phyloP scores from a whole-genome alignment of 30 jellyfish, hydroid and myxozoan species.

The Sanderia malayensis region DNA sequence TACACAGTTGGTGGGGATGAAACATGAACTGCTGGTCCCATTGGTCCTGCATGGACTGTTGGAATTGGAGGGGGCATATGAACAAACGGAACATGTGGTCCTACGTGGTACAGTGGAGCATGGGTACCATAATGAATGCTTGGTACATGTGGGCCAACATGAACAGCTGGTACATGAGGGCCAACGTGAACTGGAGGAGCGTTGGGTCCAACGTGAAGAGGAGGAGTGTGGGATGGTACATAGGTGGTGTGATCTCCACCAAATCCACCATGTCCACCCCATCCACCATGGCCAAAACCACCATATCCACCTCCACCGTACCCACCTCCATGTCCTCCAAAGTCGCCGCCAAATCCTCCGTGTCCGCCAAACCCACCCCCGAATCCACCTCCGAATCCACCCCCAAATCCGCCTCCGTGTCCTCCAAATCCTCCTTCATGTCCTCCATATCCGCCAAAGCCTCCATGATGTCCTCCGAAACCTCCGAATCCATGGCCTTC shows the following conservation, averaged over 20 bases:
- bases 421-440: constrained; percentile 64
- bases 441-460: constrained; percentile 60
- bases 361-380: constrained; percentile 18
- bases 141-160: constrained; percentile 94
- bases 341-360: constrained; percentile 10
- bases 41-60: constrained; percentile 90
- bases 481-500: no score
- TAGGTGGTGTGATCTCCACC: constrained; percentile 85
- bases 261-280: constrained; percentile 47
- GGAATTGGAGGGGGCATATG: constrained; percentile 96
- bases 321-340: constrained; percentile 47
- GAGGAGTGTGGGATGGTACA: constrained; percentile 84
- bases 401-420: constrained; percentile 14
- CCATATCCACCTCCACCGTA: constrained; percentile 30
- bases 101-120: constrained; percentile 91
- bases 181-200: constrained; percentile 98
- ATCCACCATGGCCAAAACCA: constrained; percentile 38
- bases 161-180: constrained; percentile 92
- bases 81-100: constrained; percentile 93
- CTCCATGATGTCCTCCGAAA: constrained; percentile 40
- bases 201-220: constrained; percentile 95
- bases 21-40: constrained; percentile 95
- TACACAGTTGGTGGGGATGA: constrained; percentile 95
- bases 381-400: constrained; percentile 42
- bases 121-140: constrained; percentile 84